Conservation (phyloP, 2,888 invertebrate genomes). For the Conistra vaccinii region DNA sequence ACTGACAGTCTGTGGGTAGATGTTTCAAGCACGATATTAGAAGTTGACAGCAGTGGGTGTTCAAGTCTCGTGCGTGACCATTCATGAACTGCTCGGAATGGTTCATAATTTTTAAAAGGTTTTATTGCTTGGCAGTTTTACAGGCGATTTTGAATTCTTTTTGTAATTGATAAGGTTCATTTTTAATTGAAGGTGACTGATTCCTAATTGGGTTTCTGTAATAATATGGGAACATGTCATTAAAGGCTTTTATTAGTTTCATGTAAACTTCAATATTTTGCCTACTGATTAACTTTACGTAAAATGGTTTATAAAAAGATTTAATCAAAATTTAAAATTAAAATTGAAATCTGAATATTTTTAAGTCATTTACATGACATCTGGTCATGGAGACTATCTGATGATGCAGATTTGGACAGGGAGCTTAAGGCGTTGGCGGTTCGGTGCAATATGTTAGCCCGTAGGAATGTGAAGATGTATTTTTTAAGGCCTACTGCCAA, state of each 20-base stretch:
- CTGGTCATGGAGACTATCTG: too few relatives aligned
- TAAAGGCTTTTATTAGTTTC: not conserved
- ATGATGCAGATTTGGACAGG: too few relatives aligned
- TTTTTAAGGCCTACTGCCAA: too few relatives aligned
- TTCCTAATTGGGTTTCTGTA: constrained; percentile 27
- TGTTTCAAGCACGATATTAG: constrained; percentile 56
- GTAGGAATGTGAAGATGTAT: too few relatives aligned
- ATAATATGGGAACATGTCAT: not conserved
- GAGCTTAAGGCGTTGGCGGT: too few relatives aligned
- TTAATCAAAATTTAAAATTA: not conserved
- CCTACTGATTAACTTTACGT: not conserved
- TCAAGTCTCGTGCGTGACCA: constrained; percentile 52
- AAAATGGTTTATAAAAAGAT: not conserved
- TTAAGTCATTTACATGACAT: not conserved
- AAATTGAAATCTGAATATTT: not conserved
- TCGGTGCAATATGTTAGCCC: too few relatives aligned
- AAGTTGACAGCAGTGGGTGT: constrained; percentile 62
- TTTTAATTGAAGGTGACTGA: constrained; percentile 12
- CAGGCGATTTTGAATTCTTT: constrained; percentile 26
- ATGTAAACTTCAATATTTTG: constrained; percentile 8
- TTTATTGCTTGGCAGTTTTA: constrained; percentile 12
- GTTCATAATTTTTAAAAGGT: constrained; percentile 29
- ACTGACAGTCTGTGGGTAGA: constrained; percentile 63
- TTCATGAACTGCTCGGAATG: constrained; percentile 28
- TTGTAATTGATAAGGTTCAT: constrained; percentile 7